These are phyloP conservation scores for Sweltsa coloradensis DNA, from an alignment of 1,140 invertebrate species.

Conservation along the genomic window DNA sequence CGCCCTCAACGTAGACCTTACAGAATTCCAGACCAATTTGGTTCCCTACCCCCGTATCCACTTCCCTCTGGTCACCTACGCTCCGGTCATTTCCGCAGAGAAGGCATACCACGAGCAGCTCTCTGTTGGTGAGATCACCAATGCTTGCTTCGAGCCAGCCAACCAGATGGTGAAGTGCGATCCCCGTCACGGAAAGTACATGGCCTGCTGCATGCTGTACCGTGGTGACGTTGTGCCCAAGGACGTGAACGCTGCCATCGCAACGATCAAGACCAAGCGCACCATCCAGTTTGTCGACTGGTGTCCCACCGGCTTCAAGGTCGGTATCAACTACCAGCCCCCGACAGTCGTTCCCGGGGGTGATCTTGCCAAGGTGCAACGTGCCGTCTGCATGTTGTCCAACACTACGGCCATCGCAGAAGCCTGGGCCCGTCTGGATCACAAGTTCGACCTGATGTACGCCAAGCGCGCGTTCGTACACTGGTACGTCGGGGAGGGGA, in stretches of 20 bases:
- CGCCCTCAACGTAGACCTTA: constrained; percentile 76
- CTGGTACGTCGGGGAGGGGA: constrained; percentile 49
- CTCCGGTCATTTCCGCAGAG: constrained; percentile 48
- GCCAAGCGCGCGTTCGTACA: constrained; percentile 52
- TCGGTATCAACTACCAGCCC: constrained; percentile 72
- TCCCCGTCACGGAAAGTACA: constrained; percentile 67
- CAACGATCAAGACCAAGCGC: constrained; percentile 70
- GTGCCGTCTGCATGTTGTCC: constrained; percentile 63
- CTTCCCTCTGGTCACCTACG: constrained; percentile 53
- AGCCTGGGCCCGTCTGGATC: constrained; percentile 63
- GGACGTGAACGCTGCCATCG: too few relatives aligned
- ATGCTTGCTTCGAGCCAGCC: constrained; percentile 69
- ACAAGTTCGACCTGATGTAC: constrained; percentile 76
- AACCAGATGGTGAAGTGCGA: constrained; percentile 93
- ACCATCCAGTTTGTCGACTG: constrained; percentile 77
- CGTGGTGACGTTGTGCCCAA: constrained; percentile 41
- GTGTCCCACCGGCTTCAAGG: constrained; percentile 79
- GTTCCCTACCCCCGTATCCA: constrained; percentile 78
- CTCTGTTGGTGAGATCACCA: constrained; percentile 50
- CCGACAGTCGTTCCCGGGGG: constrained; percentile 72
- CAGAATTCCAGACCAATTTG: constrained; percentile 60
- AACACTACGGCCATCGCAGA: constrained; percentile 71
- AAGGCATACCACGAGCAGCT: constrained; percentile 49
- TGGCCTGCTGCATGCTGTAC: constrained; percentile 70
- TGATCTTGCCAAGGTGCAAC: constrained; percentile 62